A percentile compares a stretch with the other conserved stretches of the same genome.
These are phyloP conservation scores for Lagorchestes hirsutus DNA, from an alignment of 2,797 vertebrate species.

Conservation along the genomic window DNA sequence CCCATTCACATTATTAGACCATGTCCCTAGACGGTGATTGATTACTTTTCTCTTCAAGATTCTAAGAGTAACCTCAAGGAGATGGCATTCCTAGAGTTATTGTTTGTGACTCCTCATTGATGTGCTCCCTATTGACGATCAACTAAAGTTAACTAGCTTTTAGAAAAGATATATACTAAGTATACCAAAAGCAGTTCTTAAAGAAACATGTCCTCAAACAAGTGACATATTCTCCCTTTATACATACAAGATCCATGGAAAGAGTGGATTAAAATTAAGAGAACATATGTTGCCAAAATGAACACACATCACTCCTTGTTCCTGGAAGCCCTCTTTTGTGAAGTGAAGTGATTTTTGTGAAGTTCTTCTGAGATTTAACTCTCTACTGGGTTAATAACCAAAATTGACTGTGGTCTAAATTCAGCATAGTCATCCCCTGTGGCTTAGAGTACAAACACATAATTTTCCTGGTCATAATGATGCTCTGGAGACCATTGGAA, in stretches of 20 bases:
- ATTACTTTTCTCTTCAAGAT: not conserved
- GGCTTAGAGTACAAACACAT: not conserved
- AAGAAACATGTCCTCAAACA: not conserved
- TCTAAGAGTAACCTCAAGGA: not conserved
- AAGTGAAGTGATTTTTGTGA: not conserved
- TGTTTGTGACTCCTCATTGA: not conserved
- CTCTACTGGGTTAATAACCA: not conserved
- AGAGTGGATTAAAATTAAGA: not conserved
- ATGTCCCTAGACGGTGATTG: not conserved
- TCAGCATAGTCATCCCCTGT: not conserved
- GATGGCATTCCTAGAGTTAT: not conserved
- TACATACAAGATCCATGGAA: not conserved
- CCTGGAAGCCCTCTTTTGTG: not conserved
- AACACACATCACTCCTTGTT: not conserved
- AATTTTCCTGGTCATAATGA: not conserved
- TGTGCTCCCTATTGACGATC: not conserved
- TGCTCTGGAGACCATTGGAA: not conserved
- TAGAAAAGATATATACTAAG: not conserved
- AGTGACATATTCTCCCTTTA: not conserved
- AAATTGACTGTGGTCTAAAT: not conserved
- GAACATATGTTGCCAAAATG: not conserved
- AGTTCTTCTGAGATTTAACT: not conserved
- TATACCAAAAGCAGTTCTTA: not conserved
- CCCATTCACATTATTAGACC: not conserved
- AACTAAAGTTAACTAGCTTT: not conserved